A percentile compares a stretch with the other conserved stretches of the same genome.
Conservation (phyloP, 1,140 invertebrate species). For the Megathymus violae region DNA sequence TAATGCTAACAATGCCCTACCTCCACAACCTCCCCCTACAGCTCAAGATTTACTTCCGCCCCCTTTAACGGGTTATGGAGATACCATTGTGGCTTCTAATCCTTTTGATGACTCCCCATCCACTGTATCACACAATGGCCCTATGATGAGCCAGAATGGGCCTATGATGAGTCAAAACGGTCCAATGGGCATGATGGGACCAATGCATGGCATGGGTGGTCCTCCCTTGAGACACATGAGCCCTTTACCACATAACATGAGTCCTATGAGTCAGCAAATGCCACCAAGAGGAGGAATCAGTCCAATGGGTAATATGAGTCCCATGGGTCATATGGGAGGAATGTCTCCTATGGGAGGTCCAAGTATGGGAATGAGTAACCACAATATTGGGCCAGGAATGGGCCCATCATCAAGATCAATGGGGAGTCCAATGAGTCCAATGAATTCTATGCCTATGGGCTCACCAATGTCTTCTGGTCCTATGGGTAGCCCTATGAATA, state of each 20-base stretch:
- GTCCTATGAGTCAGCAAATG: constrained; percentile 87
- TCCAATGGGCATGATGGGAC: constrained; percentile 85
- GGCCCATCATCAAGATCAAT: constrained; percentile 84
- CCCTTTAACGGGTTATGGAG: constrained; percentile 93
- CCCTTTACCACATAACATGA: constrained; percentile 86
- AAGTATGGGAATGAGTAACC: constrained; percentile 82
- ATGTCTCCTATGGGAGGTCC: constrained; percentile 84
- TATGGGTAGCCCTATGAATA: constrained; percentile 89
- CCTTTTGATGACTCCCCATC: constrained; percentile 96
- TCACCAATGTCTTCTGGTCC: constrained; percentile 88
- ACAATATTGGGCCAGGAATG: constrained; percentile 83
- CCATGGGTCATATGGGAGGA: constrained; percentile 83
- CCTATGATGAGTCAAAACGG: constrained; percentile 84
- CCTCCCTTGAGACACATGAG: constrained; percentile 89
- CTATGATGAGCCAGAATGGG: constrained; percentile 86
- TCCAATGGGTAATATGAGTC: constrained; percentile 88
- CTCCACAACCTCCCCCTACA: constrained; percentile 84
- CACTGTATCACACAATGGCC: constrained; percentile 85
- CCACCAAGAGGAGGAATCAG: constrained; percentile 86
- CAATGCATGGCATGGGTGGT: constrained; percentile 87
- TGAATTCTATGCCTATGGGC: constrained; percentile 89
- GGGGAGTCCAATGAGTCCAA: constrained; percentile 87
- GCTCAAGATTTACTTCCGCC: constrained; percentile 91
- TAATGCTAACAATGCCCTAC: constrained; percentile 84
- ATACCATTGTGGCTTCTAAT: constrained; percentile 97